These are phyloP conservation scores for Patella caerulea DNA, from an alignment of 2,888 invertebrate species.

Conservation along the genomic window DNA sequence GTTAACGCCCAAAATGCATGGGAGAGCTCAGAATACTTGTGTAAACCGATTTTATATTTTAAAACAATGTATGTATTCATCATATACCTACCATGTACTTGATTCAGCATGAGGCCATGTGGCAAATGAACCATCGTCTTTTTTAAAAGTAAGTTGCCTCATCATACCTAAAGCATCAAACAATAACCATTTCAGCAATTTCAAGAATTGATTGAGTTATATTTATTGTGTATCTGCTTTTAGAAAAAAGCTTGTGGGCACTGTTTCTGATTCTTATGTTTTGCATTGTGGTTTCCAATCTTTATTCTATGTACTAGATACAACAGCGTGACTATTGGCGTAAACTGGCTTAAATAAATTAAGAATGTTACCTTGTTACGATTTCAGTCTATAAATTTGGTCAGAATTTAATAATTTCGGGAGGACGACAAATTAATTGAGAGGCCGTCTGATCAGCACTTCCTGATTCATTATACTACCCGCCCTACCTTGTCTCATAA, in stretches of 20 bases:
- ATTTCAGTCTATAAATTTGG: neutral
- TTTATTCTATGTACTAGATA: too few species aligned
- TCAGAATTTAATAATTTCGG: too few species aligned
- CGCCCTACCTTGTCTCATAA: constrained; percentile 44
- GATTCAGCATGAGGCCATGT: constrained; percentile 52
- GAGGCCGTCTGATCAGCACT: too few species aligned
- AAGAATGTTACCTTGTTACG: neutral
- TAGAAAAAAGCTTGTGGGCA: too few species aligned
- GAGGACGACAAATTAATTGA: too few species aligned
- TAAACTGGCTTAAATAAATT: neutral
- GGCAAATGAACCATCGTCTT: constrained; percentile 53
- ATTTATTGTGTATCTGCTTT: too few species aligned
- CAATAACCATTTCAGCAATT: too few species aligned
- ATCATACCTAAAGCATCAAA: constrained; percentile 39
- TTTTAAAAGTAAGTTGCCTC: constrained; percentile 50
- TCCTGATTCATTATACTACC: neutral
- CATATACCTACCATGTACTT: constrained; percentile 57
- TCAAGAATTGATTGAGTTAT: too few species aligned
- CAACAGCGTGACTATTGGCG: too few species aligned
- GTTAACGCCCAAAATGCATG: neutral
- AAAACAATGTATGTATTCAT: neutral
- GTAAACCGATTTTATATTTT: neutral
- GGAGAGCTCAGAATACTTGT: neutral
- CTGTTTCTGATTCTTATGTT: too few species aligned
- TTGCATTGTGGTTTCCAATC: too few species aligned